Evolutionary conservation across 2,797 vertebrate species (phyloP), one percentile per base, ranked within the genome.

Genomic region (Prionace glauca): DNA sequence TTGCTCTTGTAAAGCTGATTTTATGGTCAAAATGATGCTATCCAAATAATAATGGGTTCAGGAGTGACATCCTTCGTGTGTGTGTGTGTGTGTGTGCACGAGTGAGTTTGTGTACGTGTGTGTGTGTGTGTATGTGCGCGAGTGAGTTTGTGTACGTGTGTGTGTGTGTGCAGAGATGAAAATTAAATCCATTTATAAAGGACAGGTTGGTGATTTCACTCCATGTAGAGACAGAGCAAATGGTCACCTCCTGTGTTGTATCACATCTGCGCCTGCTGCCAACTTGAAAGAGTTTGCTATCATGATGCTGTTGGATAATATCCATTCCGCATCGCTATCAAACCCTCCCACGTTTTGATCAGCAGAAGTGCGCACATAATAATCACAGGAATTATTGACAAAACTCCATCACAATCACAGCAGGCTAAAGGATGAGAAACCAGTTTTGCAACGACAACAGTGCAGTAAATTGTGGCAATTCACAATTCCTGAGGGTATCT

Each of bases 331-430:
- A 16, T 0, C 41, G 0, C 8, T 69, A n/a, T 69, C 62, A 69
- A 69, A 3, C 65, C 62, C 41, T 0, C 50, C 20, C 36, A 62
- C 65, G 9, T 67, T 92, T 69, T 65, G 62, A 69, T 11, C 90
- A 92, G n/a, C 65, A 67, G 20, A 5, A n/a, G 18, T 24, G n/a
- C 3, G n/a, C 20, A 41, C n/a, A 36, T 67, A 22, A 92, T 24
- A 92, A 92, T 92, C 18, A 67, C 62, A 92, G 41, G n/a, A 92
- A 69, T 11, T 69, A 92, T 92, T 92, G 62, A 92, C 65, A 41
- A 24, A 92, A 20, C 90, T 69, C n/a, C 36, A 56, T 10, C 18
- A 92, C 12, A 65, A 62, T 69, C 67, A 92, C 90, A 92, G 29
- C 56, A 32, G 12, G 86, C 4, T 88, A 32, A 62, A 84, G 56